Base-by-base conservation (phyloP, 2,797 vertebrate genomes). In the Siniperca undulata region DNA sequence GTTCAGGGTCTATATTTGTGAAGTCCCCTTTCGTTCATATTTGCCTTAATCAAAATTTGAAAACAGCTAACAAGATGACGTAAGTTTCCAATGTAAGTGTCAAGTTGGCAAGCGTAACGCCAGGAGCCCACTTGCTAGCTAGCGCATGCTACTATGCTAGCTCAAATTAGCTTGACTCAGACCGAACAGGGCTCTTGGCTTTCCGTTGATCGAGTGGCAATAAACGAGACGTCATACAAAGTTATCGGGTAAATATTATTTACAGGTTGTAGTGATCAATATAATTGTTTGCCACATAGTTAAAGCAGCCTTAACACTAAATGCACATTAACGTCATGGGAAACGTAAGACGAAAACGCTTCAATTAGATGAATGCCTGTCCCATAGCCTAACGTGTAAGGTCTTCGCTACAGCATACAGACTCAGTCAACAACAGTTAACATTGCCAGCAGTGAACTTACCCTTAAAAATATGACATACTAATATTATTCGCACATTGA, bases 121-220 rank as follows among this genome's bases (percentile, higher is more conserved):
- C 66, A 89, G 46, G 69, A 91, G 76, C 84, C 44, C 85, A 71
- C 85, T 90, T 83, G 90, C 92, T 93, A 94, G 86, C 92, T 93
- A 93, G 92, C 94, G 92, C 93, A 93, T 94, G 94, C 94, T 94
- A 94, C 87, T 22, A 22, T 52, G 50, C 50, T 91, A 94, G 93
- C 93, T 89, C 79, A 87, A 91, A 91, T 94, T 95, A 95, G 94
- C 94, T 86, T 83, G 84, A 90, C 86, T 88, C 81, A 83, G 74
- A 91, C 55, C 59, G 74, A 90, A 24, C 75, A 87, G 76, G n/a
- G 77, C 44, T 83, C 27, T 30, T 66, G 83, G 86, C 77, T 91
- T 86, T 70, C 75, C 82, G 72, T 72, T 80, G 70, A 75, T 81
- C 80, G 60, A 82, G 55, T 82, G 68, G 71, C 38, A 56, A 76